Percentiles rank a stretch among this genome's conserved stretches.
Conservation (phyloP, 2,113 vertebrate genomes). For the Atractosteus spatula region DNA sequence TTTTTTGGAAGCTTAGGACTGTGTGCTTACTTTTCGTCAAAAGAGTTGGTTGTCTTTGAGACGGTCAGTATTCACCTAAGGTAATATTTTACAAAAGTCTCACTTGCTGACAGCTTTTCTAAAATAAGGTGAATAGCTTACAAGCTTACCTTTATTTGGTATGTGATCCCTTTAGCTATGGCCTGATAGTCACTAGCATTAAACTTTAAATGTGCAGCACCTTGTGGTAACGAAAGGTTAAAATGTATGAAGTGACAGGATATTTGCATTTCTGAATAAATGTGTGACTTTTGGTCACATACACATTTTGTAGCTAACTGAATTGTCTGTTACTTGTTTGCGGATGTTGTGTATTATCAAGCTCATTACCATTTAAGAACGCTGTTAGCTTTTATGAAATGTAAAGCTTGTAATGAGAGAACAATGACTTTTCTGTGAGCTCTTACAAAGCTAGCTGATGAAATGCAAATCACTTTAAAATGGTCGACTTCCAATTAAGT, state of each 20-base stretch:
- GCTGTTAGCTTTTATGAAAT: not conserved
- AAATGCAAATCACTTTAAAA: constrained; percentile 4
- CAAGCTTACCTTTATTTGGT: too few relatives aligned
- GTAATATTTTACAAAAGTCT: too few relatives aligned
- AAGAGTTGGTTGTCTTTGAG: not conserved
- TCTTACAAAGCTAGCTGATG: not conserved
- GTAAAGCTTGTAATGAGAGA: not conserved
- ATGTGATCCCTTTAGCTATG: not conserved
- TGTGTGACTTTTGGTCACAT: too few relatives aligned
- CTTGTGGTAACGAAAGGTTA: too few relatives aligned
- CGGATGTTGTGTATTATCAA: not conserved
- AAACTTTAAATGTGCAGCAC: not conserved
- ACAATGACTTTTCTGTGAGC: not conserved
- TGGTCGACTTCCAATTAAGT: not conserved
- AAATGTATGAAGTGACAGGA: too few relatives aligned
- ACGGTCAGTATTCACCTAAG: not conserved
- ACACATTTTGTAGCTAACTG: too few relatives aligned
- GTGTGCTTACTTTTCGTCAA: not conserved
- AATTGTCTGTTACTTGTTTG: not conserved
- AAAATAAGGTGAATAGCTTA: too few relatives aligned
- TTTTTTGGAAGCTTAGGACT: too few relatives aligned
- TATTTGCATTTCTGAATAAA: too few relatives aligned
- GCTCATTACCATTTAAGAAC: not conserved
- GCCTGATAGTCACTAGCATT: not conserved
- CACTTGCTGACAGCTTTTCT: too few relatives aligned